Base-by-base conservation (phyloP, 2,797 vertebrate genomes). In the Brachyrhaphis roseni region DNA sequence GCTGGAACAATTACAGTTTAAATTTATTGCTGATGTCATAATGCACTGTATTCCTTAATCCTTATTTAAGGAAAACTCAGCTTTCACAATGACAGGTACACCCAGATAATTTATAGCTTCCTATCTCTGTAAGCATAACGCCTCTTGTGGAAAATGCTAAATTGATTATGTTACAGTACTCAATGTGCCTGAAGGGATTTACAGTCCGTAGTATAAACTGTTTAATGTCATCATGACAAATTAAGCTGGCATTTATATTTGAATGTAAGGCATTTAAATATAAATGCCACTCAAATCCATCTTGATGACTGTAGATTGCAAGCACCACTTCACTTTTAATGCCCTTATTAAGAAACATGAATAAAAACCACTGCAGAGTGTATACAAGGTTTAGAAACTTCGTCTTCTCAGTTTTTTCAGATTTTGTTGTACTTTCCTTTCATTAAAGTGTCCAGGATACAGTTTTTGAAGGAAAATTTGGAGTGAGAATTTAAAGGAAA, bases 201-300 rank as follows among this genome's bases (percentile, higher is more conserved):
- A 75, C 79, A 82, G 77, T 70, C 78, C 66, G 3, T 11, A 39
- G 34, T 64, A 39, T 77, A 78, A 84, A 85, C 83, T 73, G 81
- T 79, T 55, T 75, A 70, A 86, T 87, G 86, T 86, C 83, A 86
- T 88, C 82, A 81, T 85, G 87, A 87, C 89, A 79, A 84, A 90
- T 90, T 79, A 66, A 15, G 55, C 26, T 83, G 84, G 74, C 84
- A 88, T 89, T 89, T 85, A 59, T 49, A 16, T 85, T 79, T 75
- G 82, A 85, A 86, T 57, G 64, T 8, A 76, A 76, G 28, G 31
- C n/a, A 7, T 57, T 76, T 23, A 46, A 62, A 45, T 20, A 62
- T 76, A 62, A 62, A 76, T 62, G 74, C 74, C 41, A 76, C 55
- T 76, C 55, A 76, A 46, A 62, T 76, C 20, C 64, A 59, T 76